Evolutionary conservation across 2,797 vertebrate species (phyloP).

Genomic region (Numenius phaeopus): DNA sequence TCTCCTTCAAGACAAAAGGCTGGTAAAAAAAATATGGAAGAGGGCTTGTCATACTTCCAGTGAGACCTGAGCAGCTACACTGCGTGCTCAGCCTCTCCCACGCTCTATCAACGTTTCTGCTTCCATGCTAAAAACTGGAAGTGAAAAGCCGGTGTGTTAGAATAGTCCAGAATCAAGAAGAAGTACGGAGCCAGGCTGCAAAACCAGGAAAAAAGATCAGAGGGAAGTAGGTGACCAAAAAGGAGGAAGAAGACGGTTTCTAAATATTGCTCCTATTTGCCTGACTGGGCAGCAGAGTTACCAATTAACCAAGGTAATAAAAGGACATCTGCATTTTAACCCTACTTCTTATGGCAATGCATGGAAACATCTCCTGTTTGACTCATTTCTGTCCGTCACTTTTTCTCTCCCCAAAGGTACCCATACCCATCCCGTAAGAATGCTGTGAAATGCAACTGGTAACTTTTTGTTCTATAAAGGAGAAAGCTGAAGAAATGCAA

Average conservation of each 20-base stretch:
- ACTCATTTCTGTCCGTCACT: neutral
- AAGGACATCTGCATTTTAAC: neutral
- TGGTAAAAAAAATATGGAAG: neutral
- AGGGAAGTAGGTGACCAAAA: conserved; percentile 43
- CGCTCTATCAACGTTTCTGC: conserved; percentile 24
- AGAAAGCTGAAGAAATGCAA: neutral
- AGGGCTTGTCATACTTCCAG: neutral
- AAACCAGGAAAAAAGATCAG: conserved; percentile 12
- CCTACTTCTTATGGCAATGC: neutral
- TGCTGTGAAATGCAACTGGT: neutral
- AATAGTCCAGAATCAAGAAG: conserved; percentile 17
- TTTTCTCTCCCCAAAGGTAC: neutral
- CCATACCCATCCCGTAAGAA: neutral
- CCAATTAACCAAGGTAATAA: neutral
- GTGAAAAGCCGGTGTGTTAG: conserved; percentile 26
- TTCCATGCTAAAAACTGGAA: conserved; percentile 33
- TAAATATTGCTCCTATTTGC: neutral
- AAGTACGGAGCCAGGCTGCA: conserved; percentile 15
- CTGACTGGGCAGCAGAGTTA: neutral
- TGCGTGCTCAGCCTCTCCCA: neutral
- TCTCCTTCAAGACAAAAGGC: neutral
- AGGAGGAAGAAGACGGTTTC: conserved; percentile 49
- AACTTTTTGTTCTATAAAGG: neutral
- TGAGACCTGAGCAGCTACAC: neutral
- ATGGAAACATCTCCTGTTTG: neutral